Percentiles rank a stretch among this genome's conserved stretches.
phyloP scores from a whole-genome alignment of 2,797 vertebrate genomes.

The Halcyon leucocephala region DNA sequence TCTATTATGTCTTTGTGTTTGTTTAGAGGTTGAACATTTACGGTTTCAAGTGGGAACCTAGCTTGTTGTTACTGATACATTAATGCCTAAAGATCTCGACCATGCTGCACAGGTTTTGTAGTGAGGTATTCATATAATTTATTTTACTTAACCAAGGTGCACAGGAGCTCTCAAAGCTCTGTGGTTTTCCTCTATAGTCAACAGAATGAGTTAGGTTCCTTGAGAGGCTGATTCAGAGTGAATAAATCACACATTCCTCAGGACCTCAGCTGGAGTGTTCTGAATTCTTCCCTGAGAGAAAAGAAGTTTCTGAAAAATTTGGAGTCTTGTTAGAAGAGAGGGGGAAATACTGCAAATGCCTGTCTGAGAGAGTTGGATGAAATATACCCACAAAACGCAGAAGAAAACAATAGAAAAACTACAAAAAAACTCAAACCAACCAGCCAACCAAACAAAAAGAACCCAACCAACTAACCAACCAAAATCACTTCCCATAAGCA shows the following conservation, averaged over 20 bases:
- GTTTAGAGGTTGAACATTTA: background rate
- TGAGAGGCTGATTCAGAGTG: background rate
- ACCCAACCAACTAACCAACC: background rate
- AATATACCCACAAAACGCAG: background rate
- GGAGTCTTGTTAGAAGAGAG: background rate
- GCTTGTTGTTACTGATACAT: background rate
- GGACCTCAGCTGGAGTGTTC: background rate
- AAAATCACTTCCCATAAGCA: rapidly evolving
- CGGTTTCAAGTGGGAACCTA: background rate
- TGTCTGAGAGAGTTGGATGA: background rate
- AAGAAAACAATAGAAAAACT: background rate
- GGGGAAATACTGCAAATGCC: background rate
- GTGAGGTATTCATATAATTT: background rate
- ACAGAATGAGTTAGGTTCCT: background rate
- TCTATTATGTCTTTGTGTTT: background rate
- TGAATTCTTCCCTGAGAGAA: background rate
- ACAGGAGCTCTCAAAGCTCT: background rate
- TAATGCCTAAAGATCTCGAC: background rate
- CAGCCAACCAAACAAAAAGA: background rate
- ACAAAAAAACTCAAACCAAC: too few species aligned
- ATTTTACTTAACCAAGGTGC: background rate
- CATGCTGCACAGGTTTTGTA: background rate
- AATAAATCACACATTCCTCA: background rate
- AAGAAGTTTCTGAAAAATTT: background rate
- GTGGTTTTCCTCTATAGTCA: background rate